Evolutionary conservation across 2,797 vertebrate genomes (phyloP), one percentile per base, ranked within the genome.

Genomic region (Enteromius argenteus): DNA sequence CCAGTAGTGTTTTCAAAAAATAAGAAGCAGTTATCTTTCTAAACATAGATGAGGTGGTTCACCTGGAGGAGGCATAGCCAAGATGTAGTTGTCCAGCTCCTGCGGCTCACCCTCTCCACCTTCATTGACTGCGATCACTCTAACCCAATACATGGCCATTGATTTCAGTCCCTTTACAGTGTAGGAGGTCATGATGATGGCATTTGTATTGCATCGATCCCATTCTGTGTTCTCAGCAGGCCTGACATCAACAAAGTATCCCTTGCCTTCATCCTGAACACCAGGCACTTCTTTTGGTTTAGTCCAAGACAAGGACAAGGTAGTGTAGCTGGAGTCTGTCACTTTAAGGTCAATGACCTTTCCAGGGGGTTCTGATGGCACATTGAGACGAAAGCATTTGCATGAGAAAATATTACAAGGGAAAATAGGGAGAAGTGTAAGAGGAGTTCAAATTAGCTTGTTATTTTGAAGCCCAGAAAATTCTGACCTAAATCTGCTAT

Each of bases 181-280:
- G 89, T 93, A 97, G 67, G 81, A 84, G 82, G 83, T 95, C 76
- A 80, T 80, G 1, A 90, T 90, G 84, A 96, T 90, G 1, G 92
- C 90, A 68, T 94, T 94, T 9, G 44, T 0, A 51, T 96, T 97
- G 91, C 96, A 97, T 6, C 94, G 94, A 77, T 89, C 92, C 98
- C 98, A 99, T 23, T 91, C 95, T 46, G 92, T 92, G 89, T 87
- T 94, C 81, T 95, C 94, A 10, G 94, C 92, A 80, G 93, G 92
- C 23, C 95, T 91, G 86, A 97, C 92, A 89, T 99, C 97, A 74
- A 98, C 94, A 88, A 95, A 92, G 6, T 97, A 99, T 46, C 96
- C 97, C 79, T 95, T 96, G 39, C 96, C 95, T 73, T 93, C 92
- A 8, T 94, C 94, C 44, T 92, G 86, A 53, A 91, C 91, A 35